Evolutionary conservation across 1,140 invertebrate species (phyloP).

Genomic region (Rhynchophorus ferrugineus): DNA sequence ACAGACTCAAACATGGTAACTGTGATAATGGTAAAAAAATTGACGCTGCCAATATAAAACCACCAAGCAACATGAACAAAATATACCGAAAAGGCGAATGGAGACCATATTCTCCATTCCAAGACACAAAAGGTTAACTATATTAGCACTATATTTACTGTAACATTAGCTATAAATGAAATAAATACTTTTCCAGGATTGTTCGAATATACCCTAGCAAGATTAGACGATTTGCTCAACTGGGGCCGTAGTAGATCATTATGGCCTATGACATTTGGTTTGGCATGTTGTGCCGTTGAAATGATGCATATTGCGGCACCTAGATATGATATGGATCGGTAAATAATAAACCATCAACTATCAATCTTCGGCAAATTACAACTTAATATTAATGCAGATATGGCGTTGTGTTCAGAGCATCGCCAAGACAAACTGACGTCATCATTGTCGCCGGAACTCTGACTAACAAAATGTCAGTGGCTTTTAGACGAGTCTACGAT

Average conservation of each 20-base stretch:
- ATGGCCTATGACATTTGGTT: slow-evolving; percentile 94
- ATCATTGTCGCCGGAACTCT: slow-evolving; percentile 98
- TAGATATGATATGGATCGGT: slow-evolving; percentile 92
- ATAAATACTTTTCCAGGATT: slow-evolving; percentile 7
- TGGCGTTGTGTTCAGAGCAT: slow-evolving; percentile 80
- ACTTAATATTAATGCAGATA: slow-evolving; percentile 20
- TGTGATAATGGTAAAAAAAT: background rate
- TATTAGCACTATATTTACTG: background rate
- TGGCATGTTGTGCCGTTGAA: slow-evolving; percentile 97
- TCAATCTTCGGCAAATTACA: too few relatives aligned
- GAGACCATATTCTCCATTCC: slow-evolving; percentile 29
- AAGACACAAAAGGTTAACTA: slow-evolving; percentile 17
- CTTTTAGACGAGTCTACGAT: slow-evolving; percentile 85
- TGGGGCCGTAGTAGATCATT: slow-evolving; percentile 89
- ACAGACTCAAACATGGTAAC: background rate
- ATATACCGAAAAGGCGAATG: slow-evolving; percentile 13
- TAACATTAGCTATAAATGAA: background rate
- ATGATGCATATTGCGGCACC: slow-evolving; percentile 99
- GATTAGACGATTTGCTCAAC: slow-evolving; percentile 86
- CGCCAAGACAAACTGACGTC: slow-evolving; percentile 89
- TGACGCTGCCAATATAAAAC: slow-evolving; percentile 1
- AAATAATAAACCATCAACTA: too few relatives aligned
- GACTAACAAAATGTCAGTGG: slow-evolving; percentile 99
- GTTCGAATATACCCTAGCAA: slow-evolving; percentile 22
- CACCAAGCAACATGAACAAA: slow-evolving; percentile 10